A percentile compares a stretch with the other conserved stretches of the same genome.
phyloP scores from a whole-genome alignment of 2,797 vertebrate species.

The Lagorchestes hirsutus region DNA sequence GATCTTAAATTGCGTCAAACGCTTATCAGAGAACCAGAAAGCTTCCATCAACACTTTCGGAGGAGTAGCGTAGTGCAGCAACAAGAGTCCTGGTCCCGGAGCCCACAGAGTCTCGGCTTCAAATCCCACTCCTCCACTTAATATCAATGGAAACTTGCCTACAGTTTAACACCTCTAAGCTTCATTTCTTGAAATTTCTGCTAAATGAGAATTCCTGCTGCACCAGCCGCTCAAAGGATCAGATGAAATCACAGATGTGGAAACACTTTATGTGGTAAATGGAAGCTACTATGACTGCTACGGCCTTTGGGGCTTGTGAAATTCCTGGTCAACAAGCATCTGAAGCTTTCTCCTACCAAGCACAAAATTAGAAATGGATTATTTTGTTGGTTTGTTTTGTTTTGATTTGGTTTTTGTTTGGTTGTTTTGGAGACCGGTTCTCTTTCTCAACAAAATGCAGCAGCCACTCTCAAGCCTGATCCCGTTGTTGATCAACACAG shows the following conservation, averaged over 20 bases:
- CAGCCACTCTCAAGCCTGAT: background rate
- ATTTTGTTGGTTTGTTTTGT: constrained; percentile 3
- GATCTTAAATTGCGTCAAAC: constrained; percentile 31
- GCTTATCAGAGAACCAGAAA: constrained; percentile 46
- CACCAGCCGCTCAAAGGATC: background rate
- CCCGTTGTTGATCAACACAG: background rate
- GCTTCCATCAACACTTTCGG: background rate
- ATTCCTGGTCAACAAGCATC: background rate
- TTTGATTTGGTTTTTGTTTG: background rate
- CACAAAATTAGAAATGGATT: constrained; percentile 33
- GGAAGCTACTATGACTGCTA: background rate
- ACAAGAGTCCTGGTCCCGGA: background rate
- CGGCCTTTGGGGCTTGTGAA: background rate
- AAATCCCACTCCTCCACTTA: background rate
- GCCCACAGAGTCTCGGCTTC: background rate
- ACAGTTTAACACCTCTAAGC: background rate
- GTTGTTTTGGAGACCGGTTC: background rate
- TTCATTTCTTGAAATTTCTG: background rate
- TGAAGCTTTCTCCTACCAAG: constrained; percentile 1
- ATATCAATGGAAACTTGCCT: background rate
- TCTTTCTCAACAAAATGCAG: background rate
- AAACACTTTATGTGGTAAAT: background rate
- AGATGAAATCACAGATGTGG: background rate
- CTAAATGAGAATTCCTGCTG: background rate
- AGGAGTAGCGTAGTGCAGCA: background rate